A percentile compares a stretch with the other conserved stretches of the same genome.
Conservation (phyloP, 2,113 vertebrate species). For the Eleginops maclovinus region DNA sequence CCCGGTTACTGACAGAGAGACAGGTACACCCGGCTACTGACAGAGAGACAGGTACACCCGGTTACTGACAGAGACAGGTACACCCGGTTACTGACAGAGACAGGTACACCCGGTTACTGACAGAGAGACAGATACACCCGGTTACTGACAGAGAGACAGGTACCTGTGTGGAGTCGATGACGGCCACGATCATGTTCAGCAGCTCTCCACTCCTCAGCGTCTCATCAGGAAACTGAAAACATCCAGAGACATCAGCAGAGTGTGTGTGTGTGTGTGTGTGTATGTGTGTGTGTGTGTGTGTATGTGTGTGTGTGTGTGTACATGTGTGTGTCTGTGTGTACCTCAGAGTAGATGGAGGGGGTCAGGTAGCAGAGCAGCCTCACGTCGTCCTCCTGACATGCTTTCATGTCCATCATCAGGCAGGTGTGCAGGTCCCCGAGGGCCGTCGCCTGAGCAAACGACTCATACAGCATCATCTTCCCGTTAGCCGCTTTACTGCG, state of each 20-base stretch:
- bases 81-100: too few species aligned
- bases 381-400: constrained; percentile 96
- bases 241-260: neutral
- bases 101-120: too few species aligned
- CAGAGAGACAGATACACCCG: too few species aligned
- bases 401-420: constrained; percentile 99
- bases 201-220: constrained; percentile 94
- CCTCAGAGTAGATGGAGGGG: constrained; percentile 89
- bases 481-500: constrained; percentile 93
- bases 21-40: too few species aligned
- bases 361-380: constrained; percentile 96
- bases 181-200: constrained; percentile 98
- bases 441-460: constrained; percentile 95
- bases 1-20: too few species aligned
- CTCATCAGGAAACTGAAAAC: constrained; percentile 93
- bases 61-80: too few species aligned
- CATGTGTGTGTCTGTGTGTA: constrained; percentile 7
- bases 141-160: too few species aligned
- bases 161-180: constrained; percentile 92
- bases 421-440: constrained; percentile 96
- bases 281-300: neutral
- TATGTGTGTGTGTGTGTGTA: neutral
- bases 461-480: constrained; percentile 97
- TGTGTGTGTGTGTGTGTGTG: neutral
- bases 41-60: too few species aligned